Percentiles rank a stretch among this genome's conserved stretches.
phyloP scores from a whole-genome alignment of 2,888 invertebrate genomes.

The Lasioglossum villosulum region DNA sequence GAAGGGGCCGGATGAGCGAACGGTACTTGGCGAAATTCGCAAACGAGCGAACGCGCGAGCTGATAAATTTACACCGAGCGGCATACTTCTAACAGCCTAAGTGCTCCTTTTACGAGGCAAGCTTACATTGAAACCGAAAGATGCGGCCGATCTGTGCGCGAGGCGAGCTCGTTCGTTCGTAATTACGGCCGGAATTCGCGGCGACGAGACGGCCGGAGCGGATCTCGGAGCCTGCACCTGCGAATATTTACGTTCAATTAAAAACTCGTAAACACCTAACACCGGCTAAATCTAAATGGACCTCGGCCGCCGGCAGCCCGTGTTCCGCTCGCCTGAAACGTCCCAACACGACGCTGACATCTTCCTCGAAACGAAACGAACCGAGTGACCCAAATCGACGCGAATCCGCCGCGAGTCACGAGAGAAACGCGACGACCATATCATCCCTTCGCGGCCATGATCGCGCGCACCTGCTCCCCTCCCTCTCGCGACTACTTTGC shows the following conservation, averaged over 20 bases:
- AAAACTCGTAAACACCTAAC: constrained; percentile 66
- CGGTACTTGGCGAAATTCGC: constrained; percentile 54
- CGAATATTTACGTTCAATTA: constrained; percentile 71
- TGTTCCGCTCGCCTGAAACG: constrained; percentile 14
- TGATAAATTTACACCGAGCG: constrained; percentile 69
- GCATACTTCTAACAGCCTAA: constrained; percentile 59
- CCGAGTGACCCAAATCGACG: constrained; percentile 17
- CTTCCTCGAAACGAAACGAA: constrained; percentile 16
- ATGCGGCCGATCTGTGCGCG: constrained; percentile 45
- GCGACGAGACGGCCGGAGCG: constrained; percentile 7
- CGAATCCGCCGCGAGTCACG: background rate
- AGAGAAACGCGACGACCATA: constrained; percentile 19
- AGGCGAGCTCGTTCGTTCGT: constrained; percentile 43
- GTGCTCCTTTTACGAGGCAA: constrained; percentile 62
- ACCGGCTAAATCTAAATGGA: constrained; percentile 60
- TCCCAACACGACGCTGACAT: background rate
- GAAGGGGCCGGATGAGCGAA: constrained; percentile 51
- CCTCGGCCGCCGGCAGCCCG: constrained; percentile 13
- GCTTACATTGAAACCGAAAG: constrained; percentile 59
- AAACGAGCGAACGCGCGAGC: constrained; percentile 46
- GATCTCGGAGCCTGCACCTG: constrained; percentile 63
- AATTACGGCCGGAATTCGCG: constrained; percentile 57
- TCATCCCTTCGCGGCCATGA: background rate
- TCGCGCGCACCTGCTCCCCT: constrained; percentile 36
- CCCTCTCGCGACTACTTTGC: background rate